Base-by-base conservation (phyloP, 1,140 invertebrate genomes). In the Neotoxoptera formosana region DNA sequence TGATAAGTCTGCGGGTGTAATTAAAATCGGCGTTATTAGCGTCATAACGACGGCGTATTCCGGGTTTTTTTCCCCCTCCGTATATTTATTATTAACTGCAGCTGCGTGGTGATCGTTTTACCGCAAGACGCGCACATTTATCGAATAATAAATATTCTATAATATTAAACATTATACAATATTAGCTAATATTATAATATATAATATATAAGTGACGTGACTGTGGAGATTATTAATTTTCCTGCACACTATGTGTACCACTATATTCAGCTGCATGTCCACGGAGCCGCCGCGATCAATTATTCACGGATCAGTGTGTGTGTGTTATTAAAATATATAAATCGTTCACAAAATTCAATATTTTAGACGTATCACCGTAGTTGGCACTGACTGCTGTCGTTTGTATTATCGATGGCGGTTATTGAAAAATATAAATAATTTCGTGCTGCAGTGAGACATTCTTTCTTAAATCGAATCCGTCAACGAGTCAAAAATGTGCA, bases 71-170 rank as follows among this genome's bases (percentile, higher is more conserved):
- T 76, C n/a, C 30, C n/a, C 25, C 4, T 76, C 60, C n/a, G n/a
- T 76, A 7, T 76, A 76, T n/a, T 76, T 76, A n/a, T 76, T 76
- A n/a, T 76, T 76, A 76, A 76, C 60, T n/a, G 60, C 60, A 76
- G 60, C 60, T 76, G 60, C n/a, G 60, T n/a, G 14, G 60, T 17
- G n/a, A n/a, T 76, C 60, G 60, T 76, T 76, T 67, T 76, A 76
- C 60, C 60, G 60, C 60, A 76, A 76, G 30, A 76, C 30, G n/a
- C 30, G 30, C 30, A n/a, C 60, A 76, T 76, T 76, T 76, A 76
- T 76, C 60, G 60, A n/a, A 76, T 76, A 34, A 76, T n/a, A 76
- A n/a, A 76, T 76, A 76, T 53, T 53, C 21, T 76, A 76, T n/a
- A 7, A n/a, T 34, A 76, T 76, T 76, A 76, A n/a, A 76, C 30